phyloP scores from a whole-genome alignment of 92 coral and sea anemone genomes.

The Heteractis magnifica region DNA sequence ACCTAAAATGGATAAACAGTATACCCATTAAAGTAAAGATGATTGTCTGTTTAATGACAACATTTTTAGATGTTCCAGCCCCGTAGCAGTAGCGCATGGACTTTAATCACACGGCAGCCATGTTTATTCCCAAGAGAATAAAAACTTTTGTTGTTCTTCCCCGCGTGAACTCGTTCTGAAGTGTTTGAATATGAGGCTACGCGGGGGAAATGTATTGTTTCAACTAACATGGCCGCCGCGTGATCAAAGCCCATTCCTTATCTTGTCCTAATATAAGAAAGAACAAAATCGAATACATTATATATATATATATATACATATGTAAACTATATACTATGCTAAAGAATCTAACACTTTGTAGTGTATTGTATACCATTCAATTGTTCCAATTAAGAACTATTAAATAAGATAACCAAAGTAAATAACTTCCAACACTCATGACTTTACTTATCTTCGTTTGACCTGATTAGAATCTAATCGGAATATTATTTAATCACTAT shows the following conservation, averaged over 20 bases:
- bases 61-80: no score
- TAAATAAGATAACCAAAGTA: neutral
- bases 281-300: neutral
- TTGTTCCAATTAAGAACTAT: no score
- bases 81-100: neutral
- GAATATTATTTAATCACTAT: neutral
- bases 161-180: no score
- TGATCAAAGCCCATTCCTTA: neutral
- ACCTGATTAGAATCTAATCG: slow-evolving; percentile 39
- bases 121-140: no score
- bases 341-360: neutral
- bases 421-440: neutral
- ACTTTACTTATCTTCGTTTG: neutral
- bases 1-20: no score
- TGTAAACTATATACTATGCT: slow-evolving; percentile 18
- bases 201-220: no score
- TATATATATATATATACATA: slow-evolving; percentile 14
- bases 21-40: no score
- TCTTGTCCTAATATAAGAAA: neutral
- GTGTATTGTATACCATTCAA: neutral
- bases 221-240: no score
- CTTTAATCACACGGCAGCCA: no score
- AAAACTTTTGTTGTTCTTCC: no score
- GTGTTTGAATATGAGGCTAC: no score
- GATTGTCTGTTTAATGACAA: no score